These are phyloP conservation scores for Melanotaenia duboulayi DNA, from an alignment of 2,113 vertebrate genomes.

Conservation along the genomic window DNA sequence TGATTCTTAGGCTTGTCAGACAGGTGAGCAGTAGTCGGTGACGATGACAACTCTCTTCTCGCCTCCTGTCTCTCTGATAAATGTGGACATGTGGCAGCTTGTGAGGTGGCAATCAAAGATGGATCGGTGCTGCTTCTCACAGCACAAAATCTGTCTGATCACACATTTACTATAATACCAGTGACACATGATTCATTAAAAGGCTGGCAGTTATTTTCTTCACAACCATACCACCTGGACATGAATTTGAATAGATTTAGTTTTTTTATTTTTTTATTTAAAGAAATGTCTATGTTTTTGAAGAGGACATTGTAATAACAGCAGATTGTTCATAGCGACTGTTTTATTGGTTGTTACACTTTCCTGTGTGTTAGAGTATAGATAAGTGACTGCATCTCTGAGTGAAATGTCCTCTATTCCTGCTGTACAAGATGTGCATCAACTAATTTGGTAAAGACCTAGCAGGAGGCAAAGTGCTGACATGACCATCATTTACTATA, in stretches of 20 bases:
- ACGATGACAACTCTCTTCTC: conserved; percentile 15
- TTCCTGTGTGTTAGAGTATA: conserved; percentile 1
- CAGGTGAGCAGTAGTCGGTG: conserved; percentile 10
- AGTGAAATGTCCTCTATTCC: not conserved
- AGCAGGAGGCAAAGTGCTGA: conserved; percentile 3
- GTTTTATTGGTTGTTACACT: not conserved
- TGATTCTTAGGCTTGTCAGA: conserved; percentile 22
- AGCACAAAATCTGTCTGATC: not conserved
- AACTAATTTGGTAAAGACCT: not conserved
- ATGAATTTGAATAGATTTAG: no score
- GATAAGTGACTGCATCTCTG: not conserved
- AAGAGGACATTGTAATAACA: no score
- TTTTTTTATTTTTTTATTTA: not conserved
- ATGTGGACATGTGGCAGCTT: conserved; percentile 7
- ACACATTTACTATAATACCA: not conserved
- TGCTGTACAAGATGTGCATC: not conserved
- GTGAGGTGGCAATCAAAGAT: conserved; percentile 6
- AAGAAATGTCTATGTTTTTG: no score
- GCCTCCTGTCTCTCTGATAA: conserved; percentile 14
- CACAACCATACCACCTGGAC: no score
- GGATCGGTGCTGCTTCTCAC: not conserved
- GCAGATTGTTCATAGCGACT: not conserved
- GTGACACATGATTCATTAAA: not conserved
- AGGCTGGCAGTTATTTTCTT: not conserved
- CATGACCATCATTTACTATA: not conserved